Percentiles rank a stretch among this genome's conserved stretches.
Conservation (phyloP, 2,797 vertebrate species). For the Paramormyrops hopkinsi region DNA sequence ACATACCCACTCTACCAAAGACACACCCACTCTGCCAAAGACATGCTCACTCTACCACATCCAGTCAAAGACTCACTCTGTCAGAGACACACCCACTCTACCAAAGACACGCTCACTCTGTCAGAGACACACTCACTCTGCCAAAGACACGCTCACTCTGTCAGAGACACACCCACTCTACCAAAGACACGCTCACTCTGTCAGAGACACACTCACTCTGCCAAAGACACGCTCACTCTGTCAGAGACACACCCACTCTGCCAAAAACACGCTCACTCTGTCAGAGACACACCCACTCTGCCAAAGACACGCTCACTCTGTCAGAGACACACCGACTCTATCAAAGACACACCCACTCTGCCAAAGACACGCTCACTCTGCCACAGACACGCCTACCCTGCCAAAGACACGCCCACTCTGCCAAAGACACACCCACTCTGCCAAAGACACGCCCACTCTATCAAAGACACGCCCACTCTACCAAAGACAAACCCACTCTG, state of each 20-base stretch:
- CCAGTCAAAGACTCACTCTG: not conserved
- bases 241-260: not conserved
- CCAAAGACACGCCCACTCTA: not conserved
- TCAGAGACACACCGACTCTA: not conserved
- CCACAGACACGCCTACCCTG: too few relatives aligned
- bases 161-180: too few relatives aligned
- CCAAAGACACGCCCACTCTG: not conserved
- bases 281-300: too few relatives aligned
- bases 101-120: too few relatives aligned
- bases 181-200: not conserved
- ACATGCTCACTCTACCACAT: not conserved
- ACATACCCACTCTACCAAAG: not conserved
- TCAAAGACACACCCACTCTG: not conserved
- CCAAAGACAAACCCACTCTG: not conserved
- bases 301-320: too few relatives aligned
- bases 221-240: not conserved
- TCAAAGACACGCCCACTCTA: not conserved
- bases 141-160: too few relatives aligned
- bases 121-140: too few relatives aligned
- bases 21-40: not conserved
- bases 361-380: not conserved
- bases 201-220: too few relatives aligned
- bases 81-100: not conserved
- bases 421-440: not conserved
- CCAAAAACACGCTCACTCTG: too few relatives aligned